phyloP scores from a whole-genome alignment of 1,140 invertebrate genomes.

The Saccostrea glomerata region DNA sequence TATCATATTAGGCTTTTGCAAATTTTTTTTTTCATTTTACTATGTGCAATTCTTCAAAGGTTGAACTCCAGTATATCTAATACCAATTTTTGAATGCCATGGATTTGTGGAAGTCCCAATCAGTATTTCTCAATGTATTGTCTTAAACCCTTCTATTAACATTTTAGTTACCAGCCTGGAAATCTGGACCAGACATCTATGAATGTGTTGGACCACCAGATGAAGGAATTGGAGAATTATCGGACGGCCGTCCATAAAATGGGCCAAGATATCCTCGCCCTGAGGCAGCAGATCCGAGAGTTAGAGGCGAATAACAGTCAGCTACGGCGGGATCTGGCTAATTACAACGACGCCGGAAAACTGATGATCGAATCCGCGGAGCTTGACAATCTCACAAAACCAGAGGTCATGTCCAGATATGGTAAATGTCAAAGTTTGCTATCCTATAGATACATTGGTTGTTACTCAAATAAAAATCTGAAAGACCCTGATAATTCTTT shows the following conservation, averaged over 20 bases:
- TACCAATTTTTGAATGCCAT: no score
- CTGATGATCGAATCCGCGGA: constrained; percentile 74
- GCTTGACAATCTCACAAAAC: constrained; percentile 73
- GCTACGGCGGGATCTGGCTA: constrained; percentile 68
- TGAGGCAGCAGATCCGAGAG: constrained; percentile 69
- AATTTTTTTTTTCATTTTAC: no score
- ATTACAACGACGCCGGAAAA: constrained; percentile 73
- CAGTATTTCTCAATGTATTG: no score
- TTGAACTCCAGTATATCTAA: no score
- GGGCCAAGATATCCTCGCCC: constrained; percentile 75
- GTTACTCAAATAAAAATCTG: no score
- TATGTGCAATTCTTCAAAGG: no score
- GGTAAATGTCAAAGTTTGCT: constrained; percentile 58
- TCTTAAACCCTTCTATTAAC: not conserved
- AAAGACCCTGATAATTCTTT: no score
- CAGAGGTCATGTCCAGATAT: constrained; percentile 74
- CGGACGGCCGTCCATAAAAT: constrained; percentile 74
- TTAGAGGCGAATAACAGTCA: constrained; percentile 73
- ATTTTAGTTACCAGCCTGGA: constrained; percentile 49
- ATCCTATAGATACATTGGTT: not conserved
- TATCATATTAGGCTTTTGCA: no score
- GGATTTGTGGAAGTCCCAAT: no score
- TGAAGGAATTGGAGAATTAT: constrained; percentile 75
- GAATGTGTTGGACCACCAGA: constrained; percentile 72
- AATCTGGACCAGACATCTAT: constrained; percentile 68